phyloP scores from a whole-genome alignment of 2,888 invertebrate species.

The Dryocosmus kuriphilus region DNA sequence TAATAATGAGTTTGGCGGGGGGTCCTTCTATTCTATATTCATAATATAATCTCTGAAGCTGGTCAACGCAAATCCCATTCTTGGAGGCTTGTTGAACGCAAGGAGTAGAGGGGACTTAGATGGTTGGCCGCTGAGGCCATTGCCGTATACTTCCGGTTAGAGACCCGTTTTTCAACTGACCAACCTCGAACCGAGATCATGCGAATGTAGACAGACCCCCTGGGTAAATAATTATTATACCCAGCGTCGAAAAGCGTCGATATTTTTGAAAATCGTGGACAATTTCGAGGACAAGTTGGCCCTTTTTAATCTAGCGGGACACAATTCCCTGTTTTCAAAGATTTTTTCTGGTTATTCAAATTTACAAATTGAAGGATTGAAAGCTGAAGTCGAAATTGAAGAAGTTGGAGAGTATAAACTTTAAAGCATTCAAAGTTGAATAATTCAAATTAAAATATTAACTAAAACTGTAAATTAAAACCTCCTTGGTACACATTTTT shows the following conservation, averaged over 20 bases:
- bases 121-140: conserved; percentile 32
- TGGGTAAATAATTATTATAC: neutral
- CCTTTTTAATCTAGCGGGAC: no score
- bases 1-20: neutral
- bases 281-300: neutral
- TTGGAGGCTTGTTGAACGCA: neutral
- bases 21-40: neutral
- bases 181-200: conserved; percentile 7
- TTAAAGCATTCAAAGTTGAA: no score
- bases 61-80: neutral
- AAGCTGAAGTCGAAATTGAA: no score
- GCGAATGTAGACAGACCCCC: neutral
- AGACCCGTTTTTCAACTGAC: conserved; percentile 32
- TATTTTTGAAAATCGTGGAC: neutral
- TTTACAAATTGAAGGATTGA: no score
- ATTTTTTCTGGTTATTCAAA: no score
- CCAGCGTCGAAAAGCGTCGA: neutral
- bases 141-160: conserved; percentile 35
- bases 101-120: conserved; percentile 29
- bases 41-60: conserved; percentile 3
- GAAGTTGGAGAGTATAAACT: no score
- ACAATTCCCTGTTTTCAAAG: no score
- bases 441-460: no score
- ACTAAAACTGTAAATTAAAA: no score
- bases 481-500: no score